phyloP scores from a whole-genome alignment of 2,797 vertebrate genomes.

The Pantherophis alleghaniensis region DNA sequence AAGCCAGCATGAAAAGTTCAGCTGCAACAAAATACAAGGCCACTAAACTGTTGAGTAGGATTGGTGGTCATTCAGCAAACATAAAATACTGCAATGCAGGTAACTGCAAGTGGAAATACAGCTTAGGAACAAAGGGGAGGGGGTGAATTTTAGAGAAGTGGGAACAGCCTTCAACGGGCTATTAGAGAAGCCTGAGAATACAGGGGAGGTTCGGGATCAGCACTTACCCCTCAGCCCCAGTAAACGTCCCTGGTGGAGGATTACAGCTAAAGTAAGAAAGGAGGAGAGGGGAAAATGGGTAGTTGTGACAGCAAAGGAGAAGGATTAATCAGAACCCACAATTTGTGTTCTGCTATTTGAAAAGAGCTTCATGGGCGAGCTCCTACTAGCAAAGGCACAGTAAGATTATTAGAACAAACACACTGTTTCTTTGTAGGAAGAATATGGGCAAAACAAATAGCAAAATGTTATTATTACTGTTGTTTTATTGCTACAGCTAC shows the following conservation, averaged over 20 bases:
- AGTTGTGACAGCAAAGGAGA: conserved; percentile 76
- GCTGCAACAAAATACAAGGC: conserved; percentile 75
- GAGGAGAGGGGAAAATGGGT: conserved; percentile 80
- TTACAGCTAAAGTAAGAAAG: conserved; percentile 82
- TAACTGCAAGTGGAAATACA: conserved; percentile 70
- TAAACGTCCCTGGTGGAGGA: conserved; percentile 88
- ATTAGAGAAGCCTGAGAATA: conserved; percentile 72
- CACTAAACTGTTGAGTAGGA: conserved; percentile 74
- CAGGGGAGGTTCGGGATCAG: conserved; percentile 66
- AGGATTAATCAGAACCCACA: conserved; percentile 73
- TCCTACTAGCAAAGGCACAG: conserved; percentile 49
- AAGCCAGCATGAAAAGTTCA: conserved; percentile 71
- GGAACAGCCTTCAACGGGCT: conserved; percentile 74
- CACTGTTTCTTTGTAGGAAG: conserved; percentile 28
- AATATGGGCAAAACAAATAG: conserved; percentile 19
- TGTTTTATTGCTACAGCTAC: neutral
- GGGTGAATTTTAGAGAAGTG: conserved; percentile 68
- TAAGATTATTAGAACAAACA: conserved; percentile 36
- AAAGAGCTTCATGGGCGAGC: conserved; percentile 56
- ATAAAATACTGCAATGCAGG: conserved; percentile 75
- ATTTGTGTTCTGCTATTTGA: conserved; percentile 59
- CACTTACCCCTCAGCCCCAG: conserved; percentile 88
- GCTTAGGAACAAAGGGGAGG: conserved; percentile 69
- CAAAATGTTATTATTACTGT: neutral
- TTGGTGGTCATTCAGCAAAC: conserved; percentile 74